A percentile compares a stretch with the other conserved stretches of the same genome.
Evolutionary conservation across 92 coral and sea anemone genomes (phyloP).

Genomic region (Epizoanthus scotinus): DNA sequence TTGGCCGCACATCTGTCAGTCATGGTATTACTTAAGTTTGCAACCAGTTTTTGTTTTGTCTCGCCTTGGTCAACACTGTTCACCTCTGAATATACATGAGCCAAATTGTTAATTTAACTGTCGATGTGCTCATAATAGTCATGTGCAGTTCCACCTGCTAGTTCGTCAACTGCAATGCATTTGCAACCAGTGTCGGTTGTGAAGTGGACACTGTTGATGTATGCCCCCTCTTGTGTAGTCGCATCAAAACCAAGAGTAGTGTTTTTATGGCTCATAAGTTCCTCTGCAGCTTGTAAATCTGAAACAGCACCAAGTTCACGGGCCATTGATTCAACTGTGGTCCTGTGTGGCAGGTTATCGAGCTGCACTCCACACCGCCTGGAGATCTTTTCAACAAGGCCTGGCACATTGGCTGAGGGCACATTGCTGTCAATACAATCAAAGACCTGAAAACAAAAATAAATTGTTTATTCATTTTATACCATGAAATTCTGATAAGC

Average conservation of each 20-base stretch:
- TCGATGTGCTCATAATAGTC: constrained; percentile 1
- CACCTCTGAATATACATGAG: constrained; percentile 1
- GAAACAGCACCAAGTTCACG: constrained; percentile 12
- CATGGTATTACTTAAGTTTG: background rate
- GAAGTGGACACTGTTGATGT: constrained; percentile 15
- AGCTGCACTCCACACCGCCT: constrained; percentile 1
- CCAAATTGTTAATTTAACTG: background rate
- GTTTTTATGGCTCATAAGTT: background rate
- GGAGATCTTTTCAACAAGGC: constrained; percentile 1
- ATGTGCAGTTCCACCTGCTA: constrained; percentile 14
- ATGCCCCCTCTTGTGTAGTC: too few relatives aligned
- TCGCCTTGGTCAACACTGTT: background rate
- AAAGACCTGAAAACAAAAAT: constrained; percentile 12
- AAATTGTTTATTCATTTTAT: constrained; percentile 1
- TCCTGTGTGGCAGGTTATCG: constrained; percentile 8
- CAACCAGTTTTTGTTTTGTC: background rate
- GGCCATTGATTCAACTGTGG: background rate
- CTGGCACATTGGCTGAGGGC: constrained; percentile 22
- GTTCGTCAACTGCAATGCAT: constrained; percentile 8
- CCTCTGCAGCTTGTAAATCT: constrained; percentile 13
- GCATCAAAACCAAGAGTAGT: constrained; percentile 2
- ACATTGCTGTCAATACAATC: constrained; percentile 20
- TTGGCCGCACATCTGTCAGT: background rate
- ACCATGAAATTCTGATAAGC: too few relatives aligned
- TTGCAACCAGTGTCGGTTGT: background rate